phyloP scores from a whole-genome alignment of 2,797 vertebrate species.

The Orientallactaga sibirica region DNA sequence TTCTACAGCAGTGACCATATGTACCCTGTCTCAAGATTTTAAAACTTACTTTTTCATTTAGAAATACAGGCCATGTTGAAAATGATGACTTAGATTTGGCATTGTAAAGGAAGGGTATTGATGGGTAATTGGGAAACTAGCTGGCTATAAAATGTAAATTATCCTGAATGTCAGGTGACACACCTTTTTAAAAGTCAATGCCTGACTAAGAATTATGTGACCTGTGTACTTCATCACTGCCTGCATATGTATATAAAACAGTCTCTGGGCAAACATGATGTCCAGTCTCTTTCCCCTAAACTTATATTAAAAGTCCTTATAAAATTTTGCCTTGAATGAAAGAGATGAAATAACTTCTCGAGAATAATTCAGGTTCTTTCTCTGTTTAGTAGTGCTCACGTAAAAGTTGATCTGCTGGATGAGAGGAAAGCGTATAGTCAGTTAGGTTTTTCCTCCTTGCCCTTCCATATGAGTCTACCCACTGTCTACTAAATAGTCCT shows the following conservation, averaged over 20 bases:
- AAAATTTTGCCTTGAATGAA: slow-evolving; percentile 29
- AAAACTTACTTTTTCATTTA: slow-evolving; percentile 44
- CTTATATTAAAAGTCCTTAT: neutral
- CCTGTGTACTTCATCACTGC: neutral
- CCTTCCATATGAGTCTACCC: neutral
- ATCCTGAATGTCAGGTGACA: neutral
- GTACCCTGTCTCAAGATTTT: neutral
- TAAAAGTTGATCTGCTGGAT: neutral
- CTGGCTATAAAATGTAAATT: slow-evolving; percentile 54
- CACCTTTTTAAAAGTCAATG: slow-evolving; percentile 34
- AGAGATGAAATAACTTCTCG: neutral
- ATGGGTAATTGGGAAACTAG: neutral
- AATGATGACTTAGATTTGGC: slow-evolving; percentile 36
- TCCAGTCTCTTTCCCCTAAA: neutral
- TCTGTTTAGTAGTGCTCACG: neutral
- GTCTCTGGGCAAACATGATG: neutral
- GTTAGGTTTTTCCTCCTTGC: neutral
- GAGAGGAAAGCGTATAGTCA: neutral
- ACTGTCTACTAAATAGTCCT: neutral
- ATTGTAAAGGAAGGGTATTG: neutral
- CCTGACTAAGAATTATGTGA: slow-evolving; percentile 1
- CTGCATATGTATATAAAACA: neutral
- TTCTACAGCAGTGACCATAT: neutral
- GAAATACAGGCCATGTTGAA: slow-evolving; percentile 11
- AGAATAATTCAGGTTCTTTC: neutral